Evolutionary conservation across 2,888 invertebrate species (phyloP).

Genomic region (Litoditis marina): DNA sequence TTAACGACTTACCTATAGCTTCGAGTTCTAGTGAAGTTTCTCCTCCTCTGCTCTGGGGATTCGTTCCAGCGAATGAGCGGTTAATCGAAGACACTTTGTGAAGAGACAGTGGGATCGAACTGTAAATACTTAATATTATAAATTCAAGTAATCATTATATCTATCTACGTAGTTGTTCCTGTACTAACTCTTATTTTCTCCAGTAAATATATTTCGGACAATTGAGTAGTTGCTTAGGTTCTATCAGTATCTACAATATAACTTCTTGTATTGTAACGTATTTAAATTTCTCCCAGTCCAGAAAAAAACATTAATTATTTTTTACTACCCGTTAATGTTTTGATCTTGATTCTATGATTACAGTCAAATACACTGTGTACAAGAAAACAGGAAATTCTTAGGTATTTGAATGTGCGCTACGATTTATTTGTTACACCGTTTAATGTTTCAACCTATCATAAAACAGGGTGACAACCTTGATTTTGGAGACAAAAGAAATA

Average conservation of each 20-base stretch:
- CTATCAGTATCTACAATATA: too few species aligned
- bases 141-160: neutral
- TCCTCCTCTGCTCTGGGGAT: conserved; percentile 30
- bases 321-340: neutral
- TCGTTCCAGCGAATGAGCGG: conserved; percentile 39
- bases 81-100: conserved; percentile 54
- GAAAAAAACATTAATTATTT: too few species aligned
- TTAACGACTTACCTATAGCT: conserved; percentile 34
- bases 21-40: conserved; percentile 54
- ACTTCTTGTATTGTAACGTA: too few species aligned
- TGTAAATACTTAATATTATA: too few species aligned
- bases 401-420: neutral
- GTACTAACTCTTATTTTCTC: neutral
- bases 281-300: too few species aligned
- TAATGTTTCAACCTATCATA: too few species aligned
- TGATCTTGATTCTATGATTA: neutral
- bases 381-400: neutral
- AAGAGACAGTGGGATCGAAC: conserved; percentile 53
- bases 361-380: too few species aligned
- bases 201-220: too few species aligned
- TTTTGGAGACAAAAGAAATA: too few species aligned
- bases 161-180: neutral
- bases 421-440: neutral
- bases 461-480: too few species aligned
- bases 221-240: too few species aligned